Percentiles rank a stretch among this genome's conserved stretches.
Conservation (phyloP, 92 coral and sea anemone genomes). For the Umimayanthus chanpuru region DNA sequence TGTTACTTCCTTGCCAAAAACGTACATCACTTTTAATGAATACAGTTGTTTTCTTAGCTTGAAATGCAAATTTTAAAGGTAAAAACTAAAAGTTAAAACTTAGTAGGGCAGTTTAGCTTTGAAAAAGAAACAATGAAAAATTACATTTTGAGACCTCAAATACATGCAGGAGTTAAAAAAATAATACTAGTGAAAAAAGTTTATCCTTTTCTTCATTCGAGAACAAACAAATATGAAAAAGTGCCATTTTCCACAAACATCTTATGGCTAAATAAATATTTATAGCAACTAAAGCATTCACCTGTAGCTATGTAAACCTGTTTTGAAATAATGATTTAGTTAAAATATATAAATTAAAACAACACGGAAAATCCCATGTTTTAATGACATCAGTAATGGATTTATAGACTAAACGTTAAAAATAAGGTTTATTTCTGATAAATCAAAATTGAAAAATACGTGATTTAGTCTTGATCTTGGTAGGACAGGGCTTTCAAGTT, state of each 20-base stretch:
- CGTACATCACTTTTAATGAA: no score
- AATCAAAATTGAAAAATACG: no score
- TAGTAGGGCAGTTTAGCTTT: no score
- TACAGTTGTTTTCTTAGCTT: no score
- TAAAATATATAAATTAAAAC: no score
- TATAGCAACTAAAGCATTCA: background rate
- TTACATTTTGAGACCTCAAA: no score
- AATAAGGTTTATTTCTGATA: background rate
- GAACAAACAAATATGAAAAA: background rate
- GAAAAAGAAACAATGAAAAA: no score
- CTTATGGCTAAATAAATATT: background rate
- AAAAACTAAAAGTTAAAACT: no score
- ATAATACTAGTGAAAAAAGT: no score
- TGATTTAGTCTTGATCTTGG: background rate
- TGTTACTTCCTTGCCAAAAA: no score
- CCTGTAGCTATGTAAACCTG: background rate
- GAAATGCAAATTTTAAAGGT: no score
- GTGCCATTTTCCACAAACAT: background rate
- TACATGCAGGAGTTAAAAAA: background rate
- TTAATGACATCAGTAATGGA: background rate
- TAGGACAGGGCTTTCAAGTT: no score
- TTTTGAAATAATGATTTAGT: background rate
- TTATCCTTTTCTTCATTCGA: background rate
- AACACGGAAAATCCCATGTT: background rate
- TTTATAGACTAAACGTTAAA: background rate